A percentile compares a stretch with the other conserved stretches of the same genome.
These are phyloP conservation scores for Sipha maydis DNA, from an alignment of 2,888 invertebrate species.

Conservation along the genomic window DNA sequence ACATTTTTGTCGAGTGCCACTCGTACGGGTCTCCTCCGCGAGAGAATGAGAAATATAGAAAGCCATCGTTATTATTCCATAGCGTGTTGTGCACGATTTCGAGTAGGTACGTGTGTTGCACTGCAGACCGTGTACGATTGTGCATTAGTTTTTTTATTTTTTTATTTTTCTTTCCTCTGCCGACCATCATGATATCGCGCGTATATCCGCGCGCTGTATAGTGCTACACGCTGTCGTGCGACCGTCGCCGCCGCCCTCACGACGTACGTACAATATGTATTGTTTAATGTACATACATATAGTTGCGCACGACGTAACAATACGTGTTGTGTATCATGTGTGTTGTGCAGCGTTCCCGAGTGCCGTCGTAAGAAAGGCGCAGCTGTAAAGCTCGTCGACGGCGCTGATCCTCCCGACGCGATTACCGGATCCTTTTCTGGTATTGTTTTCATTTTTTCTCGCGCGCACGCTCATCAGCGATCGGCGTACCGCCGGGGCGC, in stretches of 20 bases:
- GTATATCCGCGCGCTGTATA: too few relatives aligned
- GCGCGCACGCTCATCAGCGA: too few relatives aligned
- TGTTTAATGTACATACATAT: neutral
- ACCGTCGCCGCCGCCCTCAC: neutral
- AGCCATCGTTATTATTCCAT: slow-evolving; percentile 1
- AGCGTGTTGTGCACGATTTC: neutral
- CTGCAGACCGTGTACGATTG: too few relatives aligned
- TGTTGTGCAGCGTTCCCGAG: slow-evolving; percentile 23
- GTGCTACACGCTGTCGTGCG: neutral
- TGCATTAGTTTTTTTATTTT: slow-evolving; percentile 6
- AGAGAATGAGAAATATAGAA: too few relatives aligned
- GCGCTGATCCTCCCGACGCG: neutral
- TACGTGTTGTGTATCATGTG: neutral
- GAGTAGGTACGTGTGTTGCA: too few relatives aligned
- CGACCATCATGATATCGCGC: too few relatives aligned
- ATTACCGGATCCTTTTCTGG: too few relatives aligned
- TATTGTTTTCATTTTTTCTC: too few relatives aligned
- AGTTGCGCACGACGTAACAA: neutral
- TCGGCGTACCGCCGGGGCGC: too few relatives aligned
- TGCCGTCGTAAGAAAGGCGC: neutral
- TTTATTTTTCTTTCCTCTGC: neutral
- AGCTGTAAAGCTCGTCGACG: neutral
- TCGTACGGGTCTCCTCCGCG: slow-evolving; percentile 35
- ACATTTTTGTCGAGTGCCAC: slow-evolving; percentile 54
- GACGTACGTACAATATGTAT: neutral